Percentiles rank a stretch among this genome's conserved stretches.
phyloP scores from a whole-genome alignment of 2,888 invertebrate species.

The Congeria kusceri region DNA sequence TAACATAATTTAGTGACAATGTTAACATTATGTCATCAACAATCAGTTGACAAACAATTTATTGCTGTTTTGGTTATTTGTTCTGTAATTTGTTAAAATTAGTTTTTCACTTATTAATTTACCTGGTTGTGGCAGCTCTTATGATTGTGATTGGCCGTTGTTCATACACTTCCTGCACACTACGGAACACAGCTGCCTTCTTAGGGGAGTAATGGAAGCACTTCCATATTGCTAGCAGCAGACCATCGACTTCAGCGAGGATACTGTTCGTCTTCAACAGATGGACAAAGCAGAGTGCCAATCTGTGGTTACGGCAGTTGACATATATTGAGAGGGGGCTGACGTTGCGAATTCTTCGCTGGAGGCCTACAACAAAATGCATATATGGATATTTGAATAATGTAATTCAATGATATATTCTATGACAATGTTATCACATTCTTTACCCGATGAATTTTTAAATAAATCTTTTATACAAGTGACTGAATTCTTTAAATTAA shows the following conservation, averaged over 20 bases:
- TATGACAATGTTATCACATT: neutral
- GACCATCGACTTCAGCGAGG: constrained; percentile 3
- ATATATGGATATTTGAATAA: too few species aligned
- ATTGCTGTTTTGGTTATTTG: too few species aligned
- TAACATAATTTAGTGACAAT: too few species aligned
- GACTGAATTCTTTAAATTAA: neutral
- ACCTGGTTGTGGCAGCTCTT: constrained; percentile 1
- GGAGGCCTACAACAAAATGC: constrained; percentile 3
- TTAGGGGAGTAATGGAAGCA: constrained; percentile 10
- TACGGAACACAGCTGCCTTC: constrained; percentile 8
- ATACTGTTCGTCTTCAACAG: neutral
- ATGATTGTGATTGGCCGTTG: neutral
- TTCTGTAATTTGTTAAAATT: too few species aligned
- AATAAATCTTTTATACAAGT: neutral
- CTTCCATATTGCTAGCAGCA: constrained; percentile 8
- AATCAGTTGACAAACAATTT: too few species aligned
- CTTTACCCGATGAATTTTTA: neutral
- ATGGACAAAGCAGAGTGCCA: constrained; percentile 15
- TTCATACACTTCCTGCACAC: constrained; percentile 7
- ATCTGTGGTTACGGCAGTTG: constrained; percentile 6
- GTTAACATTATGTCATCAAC: too few species aligned
- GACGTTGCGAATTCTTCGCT: neutral
- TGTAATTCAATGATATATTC: neutral
- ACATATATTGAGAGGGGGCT: constrained; percentile 4
- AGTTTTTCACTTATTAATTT: too few species aligned